These are phyloP conservation scores for Pelecanus crispus DNA, from an alignment of 2,113 vertebrate species.

Conservation along the genomic window DNA sequence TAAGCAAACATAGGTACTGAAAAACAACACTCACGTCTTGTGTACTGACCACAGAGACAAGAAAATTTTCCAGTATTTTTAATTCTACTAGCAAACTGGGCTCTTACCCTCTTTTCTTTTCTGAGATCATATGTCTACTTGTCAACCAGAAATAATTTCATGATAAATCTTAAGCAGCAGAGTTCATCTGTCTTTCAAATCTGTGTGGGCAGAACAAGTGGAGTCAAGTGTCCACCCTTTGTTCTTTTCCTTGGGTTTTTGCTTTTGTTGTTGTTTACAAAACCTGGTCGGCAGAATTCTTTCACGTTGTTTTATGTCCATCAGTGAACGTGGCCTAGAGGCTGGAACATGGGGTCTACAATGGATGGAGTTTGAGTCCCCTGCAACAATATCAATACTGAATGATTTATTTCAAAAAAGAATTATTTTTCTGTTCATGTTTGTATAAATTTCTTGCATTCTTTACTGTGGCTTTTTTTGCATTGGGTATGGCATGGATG, in stretches of 20 bases:
- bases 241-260: not conserved
- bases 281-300: fast-evolving
- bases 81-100: not conserved
- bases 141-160: not conserved
- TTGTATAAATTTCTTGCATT: not conserved
- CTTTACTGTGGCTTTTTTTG: not conserved
- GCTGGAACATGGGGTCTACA: not conserved
- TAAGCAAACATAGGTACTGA: not conserved
- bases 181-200: not conserved
- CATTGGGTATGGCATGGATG: not conserved
- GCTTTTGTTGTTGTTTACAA: not conserved
- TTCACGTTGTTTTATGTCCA: not conserved
- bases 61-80: not conserved
- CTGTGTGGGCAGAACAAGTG: not conserved
- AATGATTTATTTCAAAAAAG: fast-evolving
- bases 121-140: not conserved
- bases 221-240: not conserved
- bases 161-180: not conserved
- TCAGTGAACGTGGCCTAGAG: not conserved
- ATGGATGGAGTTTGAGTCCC: not conserved
- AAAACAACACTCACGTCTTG: not conserved
- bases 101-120: not conserved
- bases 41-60: not conserved
- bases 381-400: not conserved
- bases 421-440: not conserved